Evolutionary conservation across 2,113 vertebrate genomes (phyloP), one percentile per base, ranked within the genome.

Genomic region (Colistium nudipinnis): DNA sequence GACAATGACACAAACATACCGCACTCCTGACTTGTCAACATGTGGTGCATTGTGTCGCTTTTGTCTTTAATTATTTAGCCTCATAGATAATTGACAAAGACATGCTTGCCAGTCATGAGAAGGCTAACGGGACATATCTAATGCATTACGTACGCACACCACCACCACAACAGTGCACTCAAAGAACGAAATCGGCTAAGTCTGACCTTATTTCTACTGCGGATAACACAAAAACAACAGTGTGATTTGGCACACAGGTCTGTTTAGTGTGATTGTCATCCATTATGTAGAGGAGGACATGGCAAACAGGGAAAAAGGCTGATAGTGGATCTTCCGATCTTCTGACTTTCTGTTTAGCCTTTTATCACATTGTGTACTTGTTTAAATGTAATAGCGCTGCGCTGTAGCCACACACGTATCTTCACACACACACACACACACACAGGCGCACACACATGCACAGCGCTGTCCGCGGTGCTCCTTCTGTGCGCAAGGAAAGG

Each of bases 1-100:
- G 43, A 48, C 51, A 70, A 27, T 38, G 47, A 63, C 49, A 67
- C 63, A 70, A 36, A 52, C 59, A 70, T 12, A 82, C 30, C 22
- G 30, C 33, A 11, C 47, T 62, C 27, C 56, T 56, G 63, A 36
- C 73, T 74, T 84, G 84, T 84, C 89, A 89, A 90, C 87, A 88
- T 78, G 79, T 59, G 74, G 70, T 79, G 83, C 86, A 85, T 90
- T 89, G 78, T 88, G 83, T 82, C 49, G 39, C 69, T 74, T 68
- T 79, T 70, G 78, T 49, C 47, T 85, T 92, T 62, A 92, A 92
- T 92, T 87, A 92, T 92, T 90, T 73, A 92, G 33, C 36, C 81
- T 87, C 85, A 87, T 92, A 70, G 84, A 87, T 91, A 89, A 90
- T 91, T 76, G 64, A 92, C 89, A 30, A 4, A 62, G 78, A 90